A percentile compares a stretch with the other conserved stretches of the same genome.
phyloP scores from a whole-genome alignment of 2,797 vertebrate genomes.

The Phataginus tetradactyla region DNA sequence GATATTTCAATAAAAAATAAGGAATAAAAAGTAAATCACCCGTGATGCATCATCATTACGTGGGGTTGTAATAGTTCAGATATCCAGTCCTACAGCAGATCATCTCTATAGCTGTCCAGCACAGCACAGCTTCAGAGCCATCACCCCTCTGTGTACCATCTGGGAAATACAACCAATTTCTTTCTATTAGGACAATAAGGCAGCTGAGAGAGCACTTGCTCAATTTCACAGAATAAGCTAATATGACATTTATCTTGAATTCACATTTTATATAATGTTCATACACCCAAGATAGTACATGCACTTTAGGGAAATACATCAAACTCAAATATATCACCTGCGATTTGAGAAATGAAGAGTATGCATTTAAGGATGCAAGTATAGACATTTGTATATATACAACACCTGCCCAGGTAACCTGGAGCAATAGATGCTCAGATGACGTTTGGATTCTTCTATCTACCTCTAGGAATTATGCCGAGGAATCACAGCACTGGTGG shows the following conservation, averaged over 20 bases:
- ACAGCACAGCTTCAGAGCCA: not conserved
- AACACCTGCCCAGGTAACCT: not conserved
- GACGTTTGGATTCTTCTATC: not conserved
- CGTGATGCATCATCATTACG: no score
- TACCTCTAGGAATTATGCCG: not conserved
- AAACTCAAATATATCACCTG: not conserved
- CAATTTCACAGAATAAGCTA: not conserved
- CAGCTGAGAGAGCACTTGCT: not conserved
- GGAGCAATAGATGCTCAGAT: not conserved
- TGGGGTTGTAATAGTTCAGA: not conserved
- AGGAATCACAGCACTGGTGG: not conserved
- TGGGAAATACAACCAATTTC: not conserved
- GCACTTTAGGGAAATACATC: not conserved
- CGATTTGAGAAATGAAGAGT: not conserved
- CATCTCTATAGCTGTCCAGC: not conserved
- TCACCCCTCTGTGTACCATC: not conserved
- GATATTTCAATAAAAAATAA: no score
- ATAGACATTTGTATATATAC: not conserved
- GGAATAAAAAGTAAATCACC: no score
- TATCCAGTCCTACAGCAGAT: fast-evolving
- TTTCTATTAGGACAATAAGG: not conserved
- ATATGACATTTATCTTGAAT: not conserved
- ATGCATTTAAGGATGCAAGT: not conserved
- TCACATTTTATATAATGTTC: not conserved
- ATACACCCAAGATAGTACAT: not conserved